These are phyloP conservation scores for Mimumesa dahlbomi DNA, from an alignment of 2,888 invertebrate species.

Conservation along the genomic window DNA sequence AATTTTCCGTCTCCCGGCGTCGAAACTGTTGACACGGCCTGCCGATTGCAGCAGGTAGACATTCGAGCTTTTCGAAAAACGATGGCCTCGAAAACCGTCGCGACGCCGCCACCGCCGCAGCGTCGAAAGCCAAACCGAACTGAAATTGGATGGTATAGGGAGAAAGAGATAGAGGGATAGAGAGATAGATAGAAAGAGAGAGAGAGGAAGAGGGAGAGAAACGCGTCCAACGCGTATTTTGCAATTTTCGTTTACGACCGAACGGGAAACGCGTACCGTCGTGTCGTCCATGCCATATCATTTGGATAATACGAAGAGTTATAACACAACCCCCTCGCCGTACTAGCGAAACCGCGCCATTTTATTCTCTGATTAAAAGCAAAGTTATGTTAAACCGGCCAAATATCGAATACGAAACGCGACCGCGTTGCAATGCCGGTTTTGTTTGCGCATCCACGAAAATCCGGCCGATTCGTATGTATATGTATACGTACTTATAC, in stretches of 20 bases:
- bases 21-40: constrained; percentile 10
- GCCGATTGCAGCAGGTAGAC: constrained; percentile 5
- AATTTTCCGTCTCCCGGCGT: constrained; percentile 18
- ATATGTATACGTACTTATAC: no score
- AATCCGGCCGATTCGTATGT: not conserved
- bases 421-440: constrained; percentile 3
- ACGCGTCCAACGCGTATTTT: constrained; percentile 37
- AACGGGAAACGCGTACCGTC: constrained; percentile 49
- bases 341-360: constrained; percentile 20
- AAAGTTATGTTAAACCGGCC: constrained; percentile 54
- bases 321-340: no score
- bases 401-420: constrained; percentile 50
- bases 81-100: constrained; percentile 14
- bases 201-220: no score
- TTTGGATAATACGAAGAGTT: constrained; percentile 53
- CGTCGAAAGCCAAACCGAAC: constrained; percentile 13
- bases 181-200: no score
- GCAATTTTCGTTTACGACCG: constrained; percentile 69
- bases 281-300: constrained; percentile 35
- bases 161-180: no score
- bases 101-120: constrained; percentile 22
- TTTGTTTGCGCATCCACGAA: not conserved
- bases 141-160: constrained; percentile 49
- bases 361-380: constrained; percentile 58
- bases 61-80: constrained; percentile 33